Evolutionary conservation across 2,113 vertebrate genomes (phyloP).

Genomic region (Antechinus flavipes): DNA sequence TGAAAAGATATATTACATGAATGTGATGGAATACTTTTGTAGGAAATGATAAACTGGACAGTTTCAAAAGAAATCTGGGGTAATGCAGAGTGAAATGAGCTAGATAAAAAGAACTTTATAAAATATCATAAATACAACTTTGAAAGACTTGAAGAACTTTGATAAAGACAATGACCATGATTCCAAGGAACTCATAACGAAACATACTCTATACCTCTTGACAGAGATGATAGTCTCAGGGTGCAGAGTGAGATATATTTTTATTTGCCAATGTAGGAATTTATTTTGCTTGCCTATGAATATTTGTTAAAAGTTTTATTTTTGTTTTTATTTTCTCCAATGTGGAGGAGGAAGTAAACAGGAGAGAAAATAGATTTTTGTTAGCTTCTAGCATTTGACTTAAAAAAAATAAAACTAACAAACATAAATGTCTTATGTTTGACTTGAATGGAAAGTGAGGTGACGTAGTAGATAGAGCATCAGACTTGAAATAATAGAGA

Average conservation of each 20-base stretch:
- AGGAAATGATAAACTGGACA: neutral
- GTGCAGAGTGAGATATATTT: neutral
- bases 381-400: neutral
- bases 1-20: neutral
- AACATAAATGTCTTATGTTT: neutral
- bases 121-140: neutral
- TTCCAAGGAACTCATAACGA: neutral
- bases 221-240: neutral
- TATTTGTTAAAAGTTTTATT: neutral
- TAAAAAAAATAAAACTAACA: neutral
- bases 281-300: neutral
- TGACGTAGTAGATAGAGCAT: neutral
- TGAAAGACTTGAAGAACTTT: neutral
- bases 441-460: neutral
- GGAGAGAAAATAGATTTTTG: neutral
- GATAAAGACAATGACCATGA: neutral
- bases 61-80: neutral
- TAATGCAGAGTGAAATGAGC: neutral
- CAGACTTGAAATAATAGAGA: neutral
- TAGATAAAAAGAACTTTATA: neutral
- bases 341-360: neutral
- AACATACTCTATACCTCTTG: neutral
- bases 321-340: neutral
- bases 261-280: neutral
- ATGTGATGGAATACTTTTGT: neutral